A percentile compares a stretch with the other conserved stretches of the same genome.
These are phyloP conservation scores for Drosophila ironensis DNA, from an alignment of 1,140 invertebrate genomes.

Conservation along the genomic window DNA sequence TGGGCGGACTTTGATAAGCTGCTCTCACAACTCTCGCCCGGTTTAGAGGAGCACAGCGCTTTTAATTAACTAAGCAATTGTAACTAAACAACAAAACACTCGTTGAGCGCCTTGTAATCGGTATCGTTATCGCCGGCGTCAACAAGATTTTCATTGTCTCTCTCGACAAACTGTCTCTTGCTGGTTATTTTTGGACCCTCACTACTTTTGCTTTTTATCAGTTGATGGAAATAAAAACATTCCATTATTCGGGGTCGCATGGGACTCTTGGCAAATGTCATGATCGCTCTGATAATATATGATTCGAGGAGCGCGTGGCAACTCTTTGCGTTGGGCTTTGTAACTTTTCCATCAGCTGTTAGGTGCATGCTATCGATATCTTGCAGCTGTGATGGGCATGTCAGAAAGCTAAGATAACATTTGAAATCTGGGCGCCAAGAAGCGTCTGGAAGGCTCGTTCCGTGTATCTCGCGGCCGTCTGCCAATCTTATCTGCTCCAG, in stretches of 20 bases:
- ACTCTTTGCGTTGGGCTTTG: neutral
- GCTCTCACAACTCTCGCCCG: conserved; percentile 6
- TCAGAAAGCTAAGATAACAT: conserved; percentile 8
- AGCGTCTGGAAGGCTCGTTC: conserved; percentile 9
- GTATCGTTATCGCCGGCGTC: conserved; percentile 70
- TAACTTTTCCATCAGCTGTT: conserved; percentile 1
- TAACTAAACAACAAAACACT: conserved; percentile 5
- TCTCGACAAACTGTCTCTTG: neutral
- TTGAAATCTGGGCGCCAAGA: conserved; percentile 16
- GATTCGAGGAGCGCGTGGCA: conserved; percentile 9
- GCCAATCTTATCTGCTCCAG: conserved; percentile 15
- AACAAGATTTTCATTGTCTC: conserved; percentile 2
- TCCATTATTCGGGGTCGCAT: conserved; percentile 14
- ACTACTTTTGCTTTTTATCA: conserved; percentile 23
- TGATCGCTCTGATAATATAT: conserved; percentile 27
- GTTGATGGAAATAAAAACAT: conserved; percentile 34
- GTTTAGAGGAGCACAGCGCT: neutral
- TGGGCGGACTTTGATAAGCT: conserved; percentile 10
- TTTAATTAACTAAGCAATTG: conserved; percentile 33
- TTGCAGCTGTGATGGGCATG: conserved; percentile 8
- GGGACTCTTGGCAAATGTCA: conserved; percentile 42
- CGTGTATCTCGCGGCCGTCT: conserved; percentile 13
- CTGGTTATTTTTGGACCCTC: neutral
- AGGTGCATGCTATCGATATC: conserved; percentile 52
- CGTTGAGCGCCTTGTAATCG: conserved; percentile 44